Conservation (phyloP, 1,140 invertebrate genomes). For the Heliconius himera region DNA sequence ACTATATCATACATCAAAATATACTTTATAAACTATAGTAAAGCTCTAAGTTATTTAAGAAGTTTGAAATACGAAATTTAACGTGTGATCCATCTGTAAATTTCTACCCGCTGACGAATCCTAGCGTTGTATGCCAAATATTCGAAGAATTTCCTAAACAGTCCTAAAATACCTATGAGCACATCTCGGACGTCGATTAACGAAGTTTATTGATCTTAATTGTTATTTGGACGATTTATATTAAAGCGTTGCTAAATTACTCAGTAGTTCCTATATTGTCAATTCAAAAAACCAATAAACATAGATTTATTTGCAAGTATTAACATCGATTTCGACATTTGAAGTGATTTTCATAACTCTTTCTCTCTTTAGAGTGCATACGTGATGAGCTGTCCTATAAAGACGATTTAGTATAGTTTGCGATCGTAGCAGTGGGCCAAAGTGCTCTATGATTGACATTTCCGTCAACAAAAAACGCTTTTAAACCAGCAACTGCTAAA, state of each 20-base stretch:
- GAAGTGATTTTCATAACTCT: background rate
- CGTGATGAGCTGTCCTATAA: constrained; percentile 20
- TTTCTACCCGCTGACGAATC: constrained; percentile 5
- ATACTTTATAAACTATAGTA: background rate
- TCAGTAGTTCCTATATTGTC: background rate
- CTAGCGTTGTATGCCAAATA: constrained; percentile 22
- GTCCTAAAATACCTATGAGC: constrained; percentile 30
- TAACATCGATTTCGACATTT: background rate
- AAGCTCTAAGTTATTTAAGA: background rate
- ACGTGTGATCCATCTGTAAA: constrained; percentile 34
- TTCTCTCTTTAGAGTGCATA: background rate
- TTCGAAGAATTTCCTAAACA: constrained; percentile 31
- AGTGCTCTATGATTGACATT: constrained; percentile 53
- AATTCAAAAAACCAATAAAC: background rate
- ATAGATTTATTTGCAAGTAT: background rate
- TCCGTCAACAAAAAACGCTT: constrained; percentile 59
- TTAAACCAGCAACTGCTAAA: constrained; percentile 18
- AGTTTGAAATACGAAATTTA: background rate
- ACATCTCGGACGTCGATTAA: constrained; percentile 22
- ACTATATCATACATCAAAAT: background rate
- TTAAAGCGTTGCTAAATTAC: background rate
- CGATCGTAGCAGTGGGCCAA: constrained; percentile 37
- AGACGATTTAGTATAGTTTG: too few species aligned
- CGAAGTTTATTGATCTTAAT: constrained; percentile 28
- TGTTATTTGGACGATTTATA: constrained; percentile 29